Percentiles rank a stretch among this genome's conserved stretches.
phyloP scores from a whole-genome alignment of 2,113 vertebrate species.

The Talpa occidentalis region DNA sequence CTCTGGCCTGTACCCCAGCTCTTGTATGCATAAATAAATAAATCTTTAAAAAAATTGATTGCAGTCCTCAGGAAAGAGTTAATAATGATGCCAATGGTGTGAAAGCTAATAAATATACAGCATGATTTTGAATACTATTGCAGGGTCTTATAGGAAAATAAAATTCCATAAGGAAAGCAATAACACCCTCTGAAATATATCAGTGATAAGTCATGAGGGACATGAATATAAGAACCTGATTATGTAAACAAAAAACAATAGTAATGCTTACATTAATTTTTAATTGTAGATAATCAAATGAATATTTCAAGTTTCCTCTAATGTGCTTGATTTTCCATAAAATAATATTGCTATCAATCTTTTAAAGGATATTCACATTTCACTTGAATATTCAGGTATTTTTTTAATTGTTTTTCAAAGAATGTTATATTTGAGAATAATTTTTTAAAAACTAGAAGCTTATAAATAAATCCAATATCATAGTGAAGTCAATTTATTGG shows the following conservation, averaged over 20 bases:
- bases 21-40: no score
- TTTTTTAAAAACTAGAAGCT: neutral
- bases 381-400: neutral
- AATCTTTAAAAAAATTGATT: no score
- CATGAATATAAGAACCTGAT: neutral
- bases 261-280: neutral
- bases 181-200: neutral
- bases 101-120: neutral
- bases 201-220: neutral
- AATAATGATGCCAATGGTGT: neutral
- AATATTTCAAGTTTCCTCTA: neutral
- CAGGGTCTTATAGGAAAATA: neutral
- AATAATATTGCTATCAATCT: neutral
- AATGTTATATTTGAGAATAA: constrained; percentile 1
- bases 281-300: neutral
- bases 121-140: neutral
- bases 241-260: neutral
- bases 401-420: neutral
- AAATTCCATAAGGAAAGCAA: neutral
- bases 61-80: neutral
- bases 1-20: no score
- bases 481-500: neutral
- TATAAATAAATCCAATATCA: neutral
- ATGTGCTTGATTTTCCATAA: neutral
- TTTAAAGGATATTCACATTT: neutral